Evolutionary conservation across 2,797 vertebrate species (phyloP).

Genomic region (Adelosebastes latens): DNA sequence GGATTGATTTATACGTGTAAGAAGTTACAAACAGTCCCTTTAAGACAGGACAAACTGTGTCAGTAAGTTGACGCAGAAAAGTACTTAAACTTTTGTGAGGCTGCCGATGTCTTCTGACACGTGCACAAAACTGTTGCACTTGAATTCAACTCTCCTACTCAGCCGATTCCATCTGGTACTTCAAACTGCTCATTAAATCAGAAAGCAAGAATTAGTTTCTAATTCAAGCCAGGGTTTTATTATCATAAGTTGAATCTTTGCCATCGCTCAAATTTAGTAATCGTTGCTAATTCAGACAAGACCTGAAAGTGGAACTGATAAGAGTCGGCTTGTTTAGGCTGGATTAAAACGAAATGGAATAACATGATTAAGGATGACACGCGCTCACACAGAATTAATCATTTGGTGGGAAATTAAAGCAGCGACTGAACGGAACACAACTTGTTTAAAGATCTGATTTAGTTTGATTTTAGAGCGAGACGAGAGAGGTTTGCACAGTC

Average conservation of each 20-base stretch:
- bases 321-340: background rate
- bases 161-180: background rate
- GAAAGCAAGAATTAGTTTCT: background rate
- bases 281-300: background rate
- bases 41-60: background rate
- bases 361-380: slow-evolving; percentile 5
- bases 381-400: background rate
- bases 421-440: background rate
- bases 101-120: background rate
- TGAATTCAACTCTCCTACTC: background rate
- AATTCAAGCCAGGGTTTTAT: background rate
- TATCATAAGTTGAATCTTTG: background rate
- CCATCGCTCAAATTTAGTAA: background rate
- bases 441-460: background rate
- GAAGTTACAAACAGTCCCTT: no score
- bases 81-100: background rate
- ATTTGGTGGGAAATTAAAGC: slow-evolving; percentile 30
- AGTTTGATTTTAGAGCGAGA: slow-evolving; percentile 34
- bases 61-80: background rate
- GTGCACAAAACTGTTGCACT: background rate
- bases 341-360: slow-evolving; percentile 2
- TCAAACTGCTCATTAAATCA: background rate
- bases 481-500: background rate
- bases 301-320: background rate
- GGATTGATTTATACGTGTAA: no score